These are phyloP conservation scores for Manis javanica DNA, from an alignment of 2,797 vertebrate species.

Conservation along the genomic window DNA sequence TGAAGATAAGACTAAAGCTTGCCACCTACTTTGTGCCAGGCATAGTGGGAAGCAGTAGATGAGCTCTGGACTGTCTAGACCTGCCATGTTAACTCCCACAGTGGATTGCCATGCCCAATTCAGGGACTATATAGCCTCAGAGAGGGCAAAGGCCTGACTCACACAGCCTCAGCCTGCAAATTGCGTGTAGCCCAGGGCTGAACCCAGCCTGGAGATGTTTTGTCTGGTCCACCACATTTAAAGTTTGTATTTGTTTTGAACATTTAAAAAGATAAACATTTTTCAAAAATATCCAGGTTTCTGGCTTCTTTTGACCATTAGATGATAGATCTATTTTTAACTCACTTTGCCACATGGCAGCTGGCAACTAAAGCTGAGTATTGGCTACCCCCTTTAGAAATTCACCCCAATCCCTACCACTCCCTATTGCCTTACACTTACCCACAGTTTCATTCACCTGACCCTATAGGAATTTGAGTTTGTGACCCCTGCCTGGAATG, in stretches of 20 bases:
- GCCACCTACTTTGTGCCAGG: background rate
- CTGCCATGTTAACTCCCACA: background rate
- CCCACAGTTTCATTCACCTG: background rate
- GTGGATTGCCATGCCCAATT: too few species aligned
- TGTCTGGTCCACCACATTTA: background rate
- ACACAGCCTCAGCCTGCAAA: too few species aligned
- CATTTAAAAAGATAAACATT: background rate
- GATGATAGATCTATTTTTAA: background rate
- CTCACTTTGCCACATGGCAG: background rate
- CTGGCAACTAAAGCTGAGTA: background rate
- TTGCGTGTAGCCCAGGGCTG: background rate
- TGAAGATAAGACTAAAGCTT: background rate
- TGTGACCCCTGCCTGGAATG: background rate
- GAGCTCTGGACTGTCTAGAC: background rate
- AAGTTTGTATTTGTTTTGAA: background rate
- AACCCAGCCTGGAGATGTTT: background rate
- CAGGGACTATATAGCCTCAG: background rate
- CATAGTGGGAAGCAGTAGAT: too few species aligned
- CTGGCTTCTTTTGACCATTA: background rate
- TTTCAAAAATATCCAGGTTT: background rate
- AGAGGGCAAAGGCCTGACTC: too few species aligned
- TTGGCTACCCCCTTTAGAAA: background rate
- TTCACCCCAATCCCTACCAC: background rate
- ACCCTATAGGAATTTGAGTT: background rate
- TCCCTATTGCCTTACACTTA: background rate